Evolutionary conservation across 2,113 vertebrate genomes (phyloP), one percentile per base, ranked within the genome.

Genomic region (Prunella himalayana): DNA sequence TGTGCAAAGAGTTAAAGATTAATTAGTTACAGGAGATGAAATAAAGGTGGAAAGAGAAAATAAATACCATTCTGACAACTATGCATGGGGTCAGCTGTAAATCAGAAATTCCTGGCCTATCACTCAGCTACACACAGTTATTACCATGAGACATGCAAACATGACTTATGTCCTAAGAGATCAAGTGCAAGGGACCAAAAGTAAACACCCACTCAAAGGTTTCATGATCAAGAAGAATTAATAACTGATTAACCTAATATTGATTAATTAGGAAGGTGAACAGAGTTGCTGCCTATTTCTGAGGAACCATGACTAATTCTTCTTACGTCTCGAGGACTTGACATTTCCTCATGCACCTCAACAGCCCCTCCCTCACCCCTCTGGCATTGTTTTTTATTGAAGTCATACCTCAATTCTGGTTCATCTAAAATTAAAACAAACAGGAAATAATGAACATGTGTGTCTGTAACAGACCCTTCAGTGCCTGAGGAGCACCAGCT

Each of bases 1-100:
- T 92, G 63, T 93, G 59, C 56, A 88, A 90, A 92, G 78, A 87
- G 93, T 73, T 93, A 87, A 94, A 86, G 47, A 73, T 91, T 91
- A 95, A 89, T 37, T 37, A 37, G 37, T 54, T 59, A 88, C 35
- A 33, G 54, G 50, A 33, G 44, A 89, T 60, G 45, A 87, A 88
- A 77, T 70, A 20, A 69, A 80, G 66, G 59, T 39, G 69, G 59
- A 87, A 87, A 72, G 30, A n/a, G 53, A 86, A 73, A 86, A 90
- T n/a, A 95, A 92, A 93, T 51, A 76, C 21, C 37, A 15, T 76
- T 89, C 51, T 50, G 60, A 45, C 65, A 66, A 61, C 57, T 45
- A 31, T 0, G 0, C 37, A 45, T 11, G 17, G n/a, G 10, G 54
- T 73, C 76, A 82, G 77, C 64, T 54, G 56, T 49, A 72, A 65